Conservation (phyloP, 2,113 vertebrate genomes). For the Macroglossus sobrinus region DNA sequence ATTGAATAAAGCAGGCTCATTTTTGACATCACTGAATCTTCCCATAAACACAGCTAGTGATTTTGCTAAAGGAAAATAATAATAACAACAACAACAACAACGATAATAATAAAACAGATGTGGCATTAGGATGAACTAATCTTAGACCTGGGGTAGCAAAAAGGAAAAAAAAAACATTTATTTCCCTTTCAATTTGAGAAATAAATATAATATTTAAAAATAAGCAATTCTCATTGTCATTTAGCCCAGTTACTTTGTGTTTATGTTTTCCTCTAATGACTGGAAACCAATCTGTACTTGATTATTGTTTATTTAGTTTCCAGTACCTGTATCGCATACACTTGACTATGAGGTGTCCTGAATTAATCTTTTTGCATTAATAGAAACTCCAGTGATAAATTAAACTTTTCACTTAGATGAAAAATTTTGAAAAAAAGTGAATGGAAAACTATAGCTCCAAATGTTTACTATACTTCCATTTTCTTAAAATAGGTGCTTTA, state of each 20-base stretch:
- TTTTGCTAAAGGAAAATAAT: background rate
- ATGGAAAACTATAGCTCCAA: background rate
- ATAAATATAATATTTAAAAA: background rate
- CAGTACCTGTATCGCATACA: background rate
- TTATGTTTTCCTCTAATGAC: background rate
- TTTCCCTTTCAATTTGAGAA: background rate
- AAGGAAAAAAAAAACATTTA: background rate
- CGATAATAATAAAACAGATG: background rate
- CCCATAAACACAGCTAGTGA: background rate
- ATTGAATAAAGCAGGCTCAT: background rate
- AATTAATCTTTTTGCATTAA: background rate
- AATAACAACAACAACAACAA: too few species aligned
- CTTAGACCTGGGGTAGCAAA: background rate
- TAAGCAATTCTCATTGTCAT: background rate
- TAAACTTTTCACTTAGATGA: background rate
- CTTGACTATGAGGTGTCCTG: background rate
- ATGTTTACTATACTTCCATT: background rate
- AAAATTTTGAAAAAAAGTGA: background rate
- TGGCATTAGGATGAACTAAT: background rate
- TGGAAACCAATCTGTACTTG: background rate
- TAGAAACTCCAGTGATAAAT: background rate
- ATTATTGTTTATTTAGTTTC: background rate
- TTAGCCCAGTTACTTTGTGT: background rate
- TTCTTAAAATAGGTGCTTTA: background rate
- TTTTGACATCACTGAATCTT: background rate